phyloP scores from a whole-genome alignment of 37 sponge, comb jelly and placozoan species.

The Oopsacas minuta region DNA sequence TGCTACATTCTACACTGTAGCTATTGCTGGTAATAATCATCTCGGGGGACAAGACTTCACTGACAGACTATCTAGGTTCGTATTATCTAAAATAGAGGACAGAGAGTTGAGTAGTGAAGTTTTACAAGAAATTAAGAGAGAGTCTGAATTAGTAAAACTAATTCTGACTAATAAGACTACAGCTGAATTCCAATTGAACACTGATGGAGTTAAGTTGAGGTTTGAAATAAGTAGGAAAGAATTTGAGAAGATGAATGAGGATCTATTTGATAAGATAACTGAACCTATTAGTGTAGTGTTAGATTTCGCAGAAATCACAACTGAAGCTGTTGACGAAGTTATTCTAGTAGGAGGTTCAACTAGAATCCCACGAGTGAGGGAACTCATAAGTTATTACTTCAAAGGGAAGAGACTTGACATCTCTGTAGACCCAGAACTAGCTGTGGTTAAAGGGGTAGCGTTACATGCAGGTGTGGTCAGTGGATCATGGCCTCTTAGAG shows the following conservation, averaged over 20 bases:
- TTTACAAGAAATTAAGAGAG: slow-evolving; percentile 23
- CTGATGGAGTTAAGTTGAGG: background rate
- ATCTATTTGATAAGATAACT: slow-evolving; percentile 37
- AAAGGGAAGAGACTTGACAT: slow-evolving; percentile 37
- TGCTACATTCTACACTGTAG: slow-evolving; percentile 42
- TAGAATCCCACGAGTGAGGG: slow-evolving; percentile 34
- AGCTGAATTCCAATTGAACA: background rate
- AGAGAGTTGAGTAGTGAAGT: background rate
- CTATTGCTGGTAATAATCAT: slow-evolving; percentile 48
- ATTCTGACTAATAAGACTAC: slow-evolving; percentile 18
- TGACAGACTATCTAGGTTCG: slow-evolving; percentile 28
- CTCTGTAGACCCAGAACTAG: slow-evolving; percentile 44
- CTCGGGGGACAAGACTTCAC: slow-evolving; percentile 59
- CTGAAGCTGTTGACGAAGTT: slow-evolving; percentile 31
- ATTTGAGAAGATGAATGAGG: slow-evolving; percentile 39
- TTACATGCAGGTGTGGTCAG: slow-evolving; percentile 43
- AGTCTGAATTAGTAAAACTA: slow-evolving; percentile 24
- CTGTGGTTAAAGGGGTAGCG: slow-evolving; percentile 40
- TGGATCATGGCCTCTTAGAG: slow-evolving; percentile 51
- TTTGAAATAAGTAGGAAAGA: slow-evolving; percentile 23
- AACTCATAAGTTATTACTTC: slow-evolving; percentile 38
- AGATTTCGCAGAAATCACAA: slow-evolving; percentile 22
- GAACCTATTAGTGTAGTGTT: slow-evolving; percentile 41
- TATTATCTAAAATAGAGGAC: background rate
- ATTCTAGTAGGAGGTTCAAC: slow-evolving; percentile 55